Evolutionary conservation across 1,140 invertebrate genomes (phyloP).

Genomic region (Cheumatopsyche charites): DNA sequence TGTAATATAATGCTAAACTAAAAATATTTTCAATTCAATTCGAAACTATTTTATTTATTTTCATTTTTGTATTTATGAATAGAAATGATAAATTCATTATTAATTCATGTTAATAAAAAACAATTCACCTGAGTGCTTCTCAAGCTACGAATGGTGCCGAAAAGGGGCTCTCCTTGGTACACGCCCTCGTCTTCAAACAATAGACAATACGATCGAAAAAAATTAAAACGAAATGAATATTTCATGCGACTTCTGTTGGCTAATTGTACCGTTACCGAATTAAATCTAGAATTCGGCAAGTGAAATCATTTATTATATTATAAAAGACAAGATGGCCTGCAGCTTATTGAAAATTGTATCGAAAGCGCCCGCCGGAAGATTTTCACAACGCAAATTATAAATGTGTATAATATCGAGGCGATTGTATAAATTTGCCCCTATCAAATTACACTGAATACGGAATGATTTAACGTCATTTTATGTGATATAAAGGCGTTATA

Average conservation of each 20-base stretch:
- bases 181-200: conserved; percentile 23
- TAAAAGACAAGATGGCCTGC: no score
- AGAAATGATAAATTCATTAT: conserved; percentile 15
- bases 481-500: conserved; percentile 28
- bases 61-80: no score
- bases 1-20: conserved; percentile 3
- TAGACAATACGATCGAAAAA: conserved; percentile 9
- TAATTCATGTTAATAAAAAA: conserved; percentile 29
- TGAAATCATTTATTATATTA: no score
- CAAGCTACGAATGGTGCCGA: conserved; percentile 20
- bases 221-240: conserved; percentile 23
- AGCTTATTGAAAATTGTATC: no score
- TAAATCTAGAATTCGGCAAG: no score
- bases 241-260: conserved; percentile 29
- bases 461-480: conserved; percentile 28
- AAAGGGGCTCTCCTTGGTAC: conserved; percentile 11
- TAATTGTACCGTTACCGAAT: neutral
- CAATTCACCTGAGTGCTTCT: conserved; percentile 31
- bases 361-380: no score
- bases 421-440: conserved; percentile 15
- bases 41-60: no score
- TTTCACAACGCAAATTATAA: neutral
- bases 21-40: no score
- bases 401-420: conserved; percentile 1
- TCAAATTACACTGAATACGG: conserved; percentile 26